Percentiles rank a stretch among this genome's conserved stretches.
phyloP scores from a whole-genome alignment of 2,888 invertebrate species.

The Acheta domesticus region DNA sequence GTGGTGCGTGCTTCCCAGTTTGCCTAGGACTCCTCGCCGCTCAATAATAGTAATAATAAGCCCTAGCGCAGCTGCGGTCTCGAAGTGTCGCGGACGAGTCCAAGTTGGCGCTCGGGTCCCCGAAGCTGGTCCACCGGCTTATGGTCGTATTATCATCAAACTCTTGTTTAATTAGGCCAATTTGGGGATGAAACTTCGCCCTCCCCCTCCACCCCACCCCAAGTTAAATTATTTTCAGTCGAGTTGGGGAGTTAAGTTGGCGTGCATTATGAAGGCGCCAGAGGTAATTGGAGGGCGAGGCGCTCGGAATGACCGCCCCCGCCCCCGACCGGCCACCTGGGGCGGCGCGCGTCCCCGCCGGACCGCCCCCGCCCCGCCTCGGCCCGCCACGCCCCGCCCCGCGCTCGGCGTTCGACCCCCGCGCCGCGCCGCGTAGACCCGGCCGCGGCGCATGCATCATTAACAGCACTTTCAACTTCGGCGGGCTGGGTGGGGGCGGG shows the following conservation, averaged over 20 bases:
- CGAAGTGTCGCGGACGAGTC: not conserved
- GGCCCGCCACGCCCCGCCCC: not conserved
- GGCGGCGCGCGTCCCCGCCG: not conserved
- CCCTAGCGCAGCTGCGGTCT: not conserved
- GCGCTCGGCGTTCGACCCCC: not conserved
- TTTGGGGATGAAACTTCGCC: conserved; percentile 9
- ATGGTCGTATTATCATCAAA: conserved; percentile 18
- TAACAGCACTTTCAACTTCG: not conserved
- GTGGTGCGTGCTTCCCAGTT: no score
- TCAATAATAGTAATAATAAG: conserved; percentile 18
- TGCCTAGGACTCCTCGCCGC: not conserved
- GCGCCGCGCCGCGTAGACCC: not conserved
- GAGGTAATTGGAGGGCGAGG: conserved; percentile 18
- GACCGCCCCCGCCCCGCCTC: not conserved
- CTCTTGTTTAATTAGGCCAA: conserved; percentile 11
- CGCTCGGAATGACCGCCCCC: not conserved
- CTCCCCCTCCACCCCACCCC: not conserved
- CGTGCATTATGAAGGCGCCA: conserved; percentile 18
- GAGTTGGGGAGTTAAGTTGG: conserved; percentile 18
- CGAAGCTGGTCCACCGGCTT: not conserved
- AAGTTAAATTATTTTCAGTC: conserved; percentile 18
- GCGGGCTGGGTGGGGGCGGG: not conserved
- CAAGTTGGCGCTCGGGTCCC: conserved; percentile 7
- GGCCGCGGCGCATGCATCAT: not conserved
- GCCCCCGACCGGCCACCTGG: not conserved